These are phyloP conservation scores for Drosophila bocki DNA, from an alignment of 1,140 invertebrate species.

Conservation along the genomic window DNA sequence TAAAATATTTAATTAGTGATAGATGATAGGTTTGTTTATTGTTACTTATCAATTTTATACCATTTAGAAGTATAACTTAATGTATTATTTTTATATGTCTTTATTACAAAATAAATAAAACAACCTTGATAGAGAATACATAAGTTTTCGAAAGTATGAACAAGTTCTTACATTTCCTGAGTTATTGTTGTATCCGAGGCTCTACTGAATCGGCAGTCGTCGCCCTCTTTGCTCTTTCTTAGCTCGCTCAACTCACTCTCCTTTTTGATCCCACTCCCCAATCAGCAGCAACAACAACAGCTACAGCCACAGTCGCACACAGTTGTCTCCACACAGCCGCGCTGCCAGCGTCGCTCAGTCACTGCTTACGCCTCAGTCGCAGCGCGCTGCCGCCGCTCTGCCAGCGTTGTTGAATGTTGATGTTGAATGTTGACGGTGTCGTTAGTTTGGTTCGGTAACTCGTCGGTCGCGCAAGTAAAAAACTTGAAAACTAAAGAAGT, in stretches of 20 bases:
- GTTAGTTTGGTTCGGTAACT: constrained; percentile 85
- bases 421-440: constrained; percentile 66
- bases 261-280: constrained; percentile 30
- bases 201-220: constrained; percentile 61
- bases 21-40: too few relatives aligned
- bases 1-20: too few relatives aligned
- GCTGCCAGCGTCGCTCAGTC: constrained; percentile 47
- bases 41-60: too few relatives aligned
- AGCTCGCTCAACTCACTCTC: constrained; percentile 5
- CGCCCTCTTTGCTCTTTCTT: constrained; percentile 43
- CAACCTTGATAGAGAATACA: too few relatives aligned
- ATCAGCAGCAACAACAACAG: constrained; percentile 26
- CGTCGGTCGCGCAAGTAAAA: constrained; percentile 80
- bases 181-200: too few relatives aligned
- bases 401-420: constrained; percentile 57
- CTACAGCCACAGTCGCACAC: constrained; percentile 33
- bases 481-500: not conserved
- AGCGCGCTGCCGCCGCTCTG: constrained; percentile 50
- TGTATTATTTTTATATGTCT: too few relatives aligned
- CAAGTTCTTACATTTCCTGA: too few relatives aligned
- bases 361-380: constrained; percentile 39
- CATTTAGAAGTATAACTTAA: too few relatives aligned
- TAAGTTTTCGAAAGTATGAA: too few relatives aligned
- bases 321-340: constrained; percentile 46
- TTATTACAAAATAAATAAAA: too few relatives aligned